Evolutionary conservation across 2,888 invertebrate genomes (phyloP), one percentile per base, ranked within the genome.

Genomic region (Pollenia labialis): DNA sequence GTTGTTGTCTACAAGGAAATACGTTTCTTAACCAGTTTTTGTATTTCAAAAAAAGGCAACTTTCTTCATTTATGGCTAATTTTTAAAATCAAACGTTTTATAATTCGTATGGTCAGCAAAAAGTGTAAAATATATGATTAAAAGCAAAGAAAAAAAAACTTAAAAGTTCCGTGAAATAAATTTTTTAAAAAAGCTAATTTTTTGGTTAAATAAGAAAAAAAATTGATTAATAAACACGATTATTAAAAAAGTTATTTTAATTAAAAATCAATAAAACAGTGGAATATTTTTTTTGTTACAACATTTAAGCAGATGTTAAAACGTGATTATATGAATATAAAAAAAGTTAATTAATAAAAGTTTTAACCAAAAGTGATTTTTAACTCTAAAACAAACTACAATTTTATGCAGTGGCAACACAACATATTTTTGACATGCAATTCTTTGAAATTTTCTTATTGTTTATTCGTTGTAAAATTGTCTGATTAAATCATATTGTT

Each of bases 1-100:
- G n/a, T 42, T 32, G 44, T 60, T 50, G 69, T 4, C 46, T 48
- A 85, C 68, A 85, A 86, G 86, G 86, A 86, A 86, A 86, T 86
- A 75, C 12, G 7, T 71, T 86, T 80, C 23, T 71, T 23, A 86
- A 83, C 86, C 83, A 71, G 83, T 83, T 83, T 79, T 14, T 14
- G 40, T 64, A 44, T 54, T 40, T 69, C 18, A 16, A n/a, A 56
- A 60, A 46, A 50, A 16, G 48, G 12, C 66, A 7, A 32, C 46
- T 81, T 81, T 54, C 71, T 72, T 81, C 46, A 16, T 64, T 44
- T 72, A 64, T 82, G 62, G 52, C 68, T 18, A 69, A 79, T 66
- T 71, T 83, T 71, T 58, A 7, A 62, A 72, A 77, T 58, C 66
- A 60, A 82, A 74, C 68, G 18, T 66, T 74, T 66, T 56, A 48